These are phyloP conservation scores for Noctua pronuba DNA, from an alignment of 2,888 invertebrate species.

Conservation along the genomic window DNA sequence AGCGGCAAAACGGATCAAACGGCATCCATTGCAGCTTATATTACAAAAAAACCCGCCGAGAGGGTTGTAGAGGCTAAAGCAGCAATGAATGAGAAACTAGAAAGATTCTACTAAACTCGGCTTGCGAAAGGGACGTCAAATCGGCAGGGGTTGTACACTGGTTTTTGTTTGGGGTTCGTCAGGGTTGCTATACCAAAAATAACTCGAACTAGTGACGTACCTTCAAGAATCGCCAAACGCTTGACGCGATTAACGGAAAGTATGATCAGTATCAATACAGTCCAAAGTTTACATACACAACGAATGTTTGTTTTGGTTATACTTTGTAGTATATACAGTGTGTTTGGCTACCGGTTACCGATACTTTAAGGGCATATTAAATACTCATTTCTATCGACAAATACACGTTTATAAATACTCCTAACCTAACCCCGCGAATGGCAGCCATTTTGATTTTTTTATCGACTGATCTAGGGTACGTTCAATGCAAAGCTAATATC, in stretches of 20 bases:
- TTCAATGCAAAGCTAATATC: too few species aligned
- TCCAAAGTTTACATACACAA: not conserved
- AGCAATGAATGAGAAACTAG: constrained; percentile 55
- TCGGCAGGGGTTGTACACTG: constrained; percentile 21
- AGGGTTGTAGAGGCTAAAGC: constrained; percentile 30
- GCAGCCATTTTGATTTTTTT: too few species aligned
- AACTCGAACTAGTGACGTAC: constrained; percentile 36
- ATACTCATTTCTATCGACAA: too few species aligned
- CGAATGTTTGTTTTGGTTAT: not conserved
- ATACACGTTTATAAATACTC: too few species aligned
- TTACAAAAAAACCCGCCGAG: constrained; percentile 7
- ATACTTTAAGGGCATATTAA: too few species aligned
- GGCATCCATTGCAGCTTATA: constrained; percentile 51
- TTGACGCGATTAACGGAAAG: not conserved
- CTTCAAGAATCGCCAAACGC: constrained; percentile 48
- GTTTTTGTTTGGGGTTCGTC: constrained; percentile 26
- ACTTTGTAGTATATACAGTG: not conserved
- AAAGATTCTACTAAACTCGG: constrained; percentile 23
- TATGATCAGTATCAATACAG: not conserved
- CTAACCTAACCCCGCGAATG: too few species aligned
- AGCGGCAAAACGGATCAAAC: constrained; percentile 43
- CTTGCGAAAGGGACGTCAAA: constrained; percentile 29
- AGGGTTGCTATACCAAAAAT: constrained; percentile 49
- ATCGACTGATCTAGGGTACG: too few species aligned
- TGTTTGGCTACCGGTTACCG: too few species aligned